phyloP scores from a whole-genome alignment of 2,113 vertebrate genomes.

The Nannobrachium achirus region DNA sequence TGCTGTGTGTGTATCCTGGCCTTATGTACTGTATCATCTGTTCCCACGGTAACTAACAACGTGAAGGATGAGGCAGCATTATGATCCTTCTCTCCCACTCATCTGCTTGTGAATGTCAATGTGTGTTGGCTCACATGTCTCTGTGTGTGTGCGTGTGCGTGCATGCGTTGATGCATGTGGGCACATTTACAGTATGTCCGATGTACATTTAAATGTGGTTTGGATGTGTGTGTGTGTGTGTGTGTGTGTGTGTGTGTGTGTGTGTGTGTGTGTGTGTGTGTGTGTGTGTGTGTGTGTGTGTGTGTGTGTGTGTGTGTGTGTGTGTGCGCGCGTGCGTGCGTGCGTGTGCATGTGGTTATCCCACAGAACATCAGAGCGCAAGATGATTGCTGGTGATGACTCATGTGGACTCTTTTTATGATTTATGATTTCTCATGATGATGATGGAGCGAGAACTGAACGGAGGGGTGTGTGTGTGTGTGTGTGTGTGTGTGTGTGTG shows the following conservation, averaged over 20 bases:
- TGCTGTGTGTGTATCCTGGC: too few relatives aligned
- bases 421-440: too few relatives aligned
- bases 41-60: too few relatives aligned
- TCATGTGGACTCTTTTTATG: conserved; percentile 53
- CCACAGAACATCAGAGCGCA: conserved; percentile 40
- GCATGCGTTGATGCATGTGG: neutral
- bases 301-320: neutral
- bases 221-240: conserved; percentile 7
- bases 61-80: neutral
- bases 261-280: conserved; percentile 14
- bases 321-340: too few relatives aligned
- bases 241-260: neutral
- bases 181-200: too few relatives aligned
- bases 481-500: conserved; percentile 10
- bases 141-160: neutral
- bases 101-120: neutral
- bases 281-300: conserved; percentile 6
- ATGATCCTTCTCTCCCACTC: neutral
- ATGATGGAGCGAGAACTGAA: too few relatives aligned
- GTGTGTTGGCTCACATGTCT: too few relatives aligned
- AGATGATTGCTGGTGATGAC: conserved; percentile 57
- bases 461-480: too few relatives aligned
- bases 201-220: too few relatives aligned
- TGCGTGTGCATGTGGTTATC: conserved; percentile 6
- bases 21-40: too few relatives aligned